Base-by-base conservation (phyloP, 2,113 vertebrate species). In the Dipodomys stephensi region DNA sequence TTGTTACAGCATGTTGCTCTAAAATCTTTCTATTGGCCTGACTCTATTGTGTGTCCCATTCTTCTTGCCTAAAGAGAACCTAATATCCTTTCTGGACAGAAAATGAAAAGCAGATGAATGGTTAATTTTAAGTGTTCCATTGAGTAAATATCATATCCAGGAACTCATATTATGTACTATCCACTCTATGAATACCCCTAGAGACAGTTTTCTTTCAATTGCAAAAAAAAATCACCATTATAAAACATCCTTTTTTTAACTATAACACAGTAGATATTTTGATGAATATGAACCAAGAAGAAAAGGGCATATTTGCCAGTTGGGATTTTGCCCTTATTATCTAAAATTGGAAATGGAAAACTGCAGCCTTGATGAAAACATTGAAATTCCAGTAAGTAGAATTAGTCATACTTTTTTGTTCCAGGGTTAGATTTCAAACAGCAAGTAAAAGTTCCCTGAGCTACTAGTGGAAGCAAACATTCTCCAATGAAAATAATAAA, bases 381-480 rank as follows among this genome's bases (percentile, higher is more conserved):
- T 23, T 97, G 97, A 97, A 96, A 98, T 98, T 98, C 98, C 98
- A 98, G 98, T 98, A 98, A 98, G 98, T 80, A 80, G 97, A 92
- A 97, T 98, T 98, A 98, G 97, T 98, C 97, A 98, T 97, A 95
- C 95, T 96, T 98, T 97, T 97, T 97, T 96, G 94, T 94, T 96
- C 87, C 94, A 93, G 96, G 90, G 96, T 91, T 97, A 96, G 94
- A 94, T 98, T 98, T 97, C 98, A 98, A 98, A 98, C 96, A 96
- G 96, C 97, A 97, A 98, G 96, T 89, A 96, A 96, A 98, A 97
- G 96, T 97, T 98, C 97, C 69, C 96, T 94, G 94, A 96, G 92
- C 96, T 98, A 98, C 97, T 97, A 97, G 88, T 95, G 71, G 97
- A 98, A 97, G 97, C 94, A 98, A 98, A 98, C 95, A 97, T 95